phyloP scores from a whole-genome alignment of 2,113 vertebrate genomes.

The Abramis brama region DNA sequence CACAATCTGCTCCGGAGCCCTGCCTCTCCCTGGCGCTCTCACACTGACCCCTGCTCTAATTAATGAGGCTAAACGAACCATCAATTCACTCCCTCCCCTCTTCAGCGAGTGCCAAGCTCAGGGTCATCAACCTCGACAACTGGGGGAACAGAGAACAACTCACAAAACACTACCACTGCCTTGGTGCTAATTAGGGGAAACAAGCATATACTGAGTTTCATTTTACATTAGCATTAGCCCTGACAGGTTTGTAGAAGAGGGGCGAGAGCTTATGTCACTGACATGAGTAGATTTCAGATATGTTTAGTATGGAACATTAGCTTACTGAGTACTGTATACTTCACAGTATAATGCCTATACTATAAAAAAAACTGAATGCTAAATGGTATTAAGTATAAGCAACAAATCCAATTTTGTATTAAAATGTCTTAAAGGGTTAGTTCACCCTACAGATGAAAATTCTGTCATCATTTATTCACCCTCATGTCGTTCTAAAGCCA shows the following conservation, averaged over 20 bases:
- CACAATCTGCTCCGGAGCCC: conserved; percentile 22
- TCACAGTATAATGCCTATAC: neutral
- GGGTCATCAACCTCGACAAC: conserved; percentile 29
- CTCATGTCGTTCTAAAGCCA: neutral
- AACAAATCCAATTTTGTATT: neutral
- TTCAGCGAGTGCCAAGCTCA: conserved; percentile 30
- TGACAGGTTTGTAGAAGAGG: conserved; percentile 4
- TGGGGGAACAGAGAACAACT: conserved; percentile 31
- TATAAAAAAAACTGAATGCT: neutral
- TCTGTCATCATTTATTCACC: neutral
- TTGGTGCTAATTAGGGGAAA: conserved; percentile 42
- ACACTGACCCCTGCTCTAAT: conserved; percentile 57
- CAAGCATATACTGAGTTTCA: conserved; percentile 14
- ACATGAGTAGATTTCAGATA: neutral
- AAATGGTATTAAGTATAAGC: neutral
- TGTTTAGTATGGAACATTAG: neutral
- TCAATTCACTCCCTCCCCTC: conserved; percentile 34
- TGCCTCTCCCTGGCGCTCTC: conserved; percentile 40
- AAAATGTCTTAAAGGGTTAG: neutral
- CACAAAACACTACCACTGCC: conserved; percentile 21
- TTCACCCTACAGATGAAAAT: neutral
- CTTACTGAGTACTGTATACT: neutral
- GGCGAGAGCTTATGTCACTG: neutral
- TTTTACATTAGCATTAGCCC: conserved; percentile 12
- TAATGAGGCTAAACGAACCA: conserved; percentile 72